Percentiles rank a stretch among this genome's conserved stretches.
Evolutionary conservation across 2,113 vertebrate species (phyloP).

Genomic region (human): GRCh38 chr1:158588001-158588500

Average conservation of each 20-base stretch:
- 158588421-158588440: background rate
- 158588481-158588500: background rate
- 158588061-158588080: background rate
- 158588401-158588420: background rate
- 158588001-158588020: no score
- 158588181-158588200: background rate
- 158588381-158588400: background rate
- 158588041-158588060: background rate
- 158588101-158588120: background rate
- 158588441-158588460: background rate
- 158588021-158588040: no score
- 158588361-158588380: background rate
- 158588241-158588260: background rate
- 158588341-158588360: background rate
- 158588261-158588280: background rate
- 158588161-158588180: background rate
- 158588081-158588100: background rate
- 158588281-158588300: background rate
- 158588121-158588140: background rate
- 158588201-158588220: background rate
- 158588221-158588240: background rate
- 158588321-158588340: background rate
- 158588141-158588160: background rate
- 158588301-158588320: background rate
- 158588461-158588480: background rate